phyloP scores from a whole-genome alignment of 37 sponge, comb jelly and placozoan species.

The Spongia lamella region DNA sequence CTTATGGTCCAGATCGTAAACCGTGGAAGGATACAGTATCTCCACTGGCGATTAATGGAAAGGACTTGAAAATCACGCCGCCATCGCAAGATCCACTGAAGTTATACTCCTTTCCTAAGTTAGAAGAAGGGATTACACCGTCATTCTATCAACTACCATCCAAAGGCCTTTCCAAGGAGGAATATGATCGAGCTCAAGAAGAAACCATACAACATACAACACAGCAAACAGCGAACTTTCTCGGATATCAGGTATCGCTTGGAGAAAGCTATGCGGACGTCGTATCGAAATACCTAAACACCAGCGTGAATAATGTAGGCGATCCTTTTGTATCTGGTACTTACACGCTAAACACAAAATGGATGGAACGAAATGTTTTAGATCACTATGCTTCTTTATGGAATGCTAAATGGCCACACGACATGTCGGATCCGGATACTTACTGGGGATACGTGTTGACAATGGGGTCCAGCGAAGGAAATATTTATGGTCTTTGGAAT shows the following conservation, averaged over 20 bases:
- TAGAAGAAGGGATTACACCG: background rate
- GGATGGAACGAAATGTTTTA: conserved; percentile 40
- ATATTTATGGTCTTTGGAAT: conserved; percentile 21
- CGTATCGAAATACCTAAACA: background rate
- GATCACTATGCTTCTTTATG: conserved; percentile 32
- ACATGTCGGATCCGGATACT: conserved; percentile 17
- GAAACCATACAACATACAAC: background rate
- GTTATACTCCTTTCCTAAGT: background rate
- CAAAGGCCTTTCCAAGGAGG: background rate
- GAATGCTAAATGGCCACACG: conserved; percentile 35
- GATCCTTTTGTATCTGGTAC: conserved; percentile 21
- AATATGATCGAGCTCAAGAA: background rate
- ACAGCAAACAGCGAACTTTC: background rate
- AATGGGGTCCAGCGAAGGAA: conserved; percentile 40
- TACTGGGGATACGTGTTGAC: conserved; percentile 45
- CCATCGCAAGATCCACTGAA: conserved; percentile 17
- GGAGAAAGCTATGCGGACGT: background rate
- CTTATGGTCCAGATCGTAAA: conserved; percentile 9
- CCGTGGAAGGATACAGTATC: conserved; percentile 17
- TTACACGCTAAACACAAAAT: conserved; percentile 2
- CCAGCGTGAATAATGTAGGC: conserved; percentile 18
- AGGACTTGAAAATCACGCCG: conserved; percentile 2
- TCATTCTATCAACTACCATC: conserved; percentile 35
- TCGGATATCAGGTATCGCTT: conserved; percentile 6
- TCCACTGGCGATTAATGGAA: background rate